A percentile compares a stretch with the other conserved stretches of the same genome.
These are phyloP conservation scores for Oceanites oceanicus DNA, from an alignment of 2,113 vertebrate genomes.

Conservation along the genomic window DNA sequence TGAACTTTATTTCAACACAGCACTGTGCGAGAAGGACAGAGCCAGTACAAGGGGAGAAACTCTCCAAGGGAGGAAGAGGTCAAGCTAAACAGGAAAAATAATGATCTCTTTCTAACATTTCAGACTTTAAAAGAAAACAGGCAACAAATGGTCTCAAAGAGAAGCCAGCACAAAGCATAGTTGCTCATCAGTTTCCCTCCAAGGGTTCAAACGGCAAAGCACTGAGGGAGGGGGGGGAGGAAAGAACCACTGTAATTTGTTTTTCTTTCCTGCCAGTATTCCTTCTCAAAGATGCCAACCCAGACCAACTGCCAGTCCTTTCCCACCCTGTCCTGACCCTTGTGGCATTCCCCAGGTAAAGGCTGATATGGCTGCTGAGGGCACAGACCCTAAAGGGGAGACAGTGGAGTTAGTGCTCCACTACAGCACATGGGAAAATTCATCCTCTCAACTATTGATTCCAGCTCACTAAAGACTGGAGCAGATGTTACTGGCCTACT, in stretches of 20 bases:
- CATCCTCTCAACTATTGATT: neutral
- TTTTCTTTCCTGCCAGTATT: neutral
- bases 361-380: neutral
- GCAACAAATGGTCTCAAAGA: slow-evolving; percentile 32
- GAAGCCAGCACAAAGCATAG: slow-evolving; percentile 12
- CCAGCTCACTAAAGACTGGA: neutral
- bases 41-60: neutral
- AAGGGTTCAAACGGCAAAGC: neutral
- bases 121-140: slow-evolving; percentile 29
- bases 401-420: neutral
- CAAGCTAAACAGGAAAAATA: slow-evolving; percentile 46
- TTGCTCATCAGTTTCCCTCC: neutral
- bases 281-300: neutral
- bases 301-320: neutral
- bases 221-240: neutral
- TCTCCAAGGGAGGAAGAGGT: slow-evolving; percentile 9
- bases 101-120: slow-evolving; percentile 25
- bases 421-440: neutral
- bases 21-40: neutral
- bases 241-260: neutral
- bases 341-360: neutral
- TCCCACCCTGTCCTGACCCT: neutral
- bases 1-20: neutral
- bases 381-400: neutral
- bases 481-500: neutral